These are phyloP conservation scores for Cercocebus atys DNA, from an alignment of 2,113 vertebrate genomes.

Conservation along the genomic window DNA sequence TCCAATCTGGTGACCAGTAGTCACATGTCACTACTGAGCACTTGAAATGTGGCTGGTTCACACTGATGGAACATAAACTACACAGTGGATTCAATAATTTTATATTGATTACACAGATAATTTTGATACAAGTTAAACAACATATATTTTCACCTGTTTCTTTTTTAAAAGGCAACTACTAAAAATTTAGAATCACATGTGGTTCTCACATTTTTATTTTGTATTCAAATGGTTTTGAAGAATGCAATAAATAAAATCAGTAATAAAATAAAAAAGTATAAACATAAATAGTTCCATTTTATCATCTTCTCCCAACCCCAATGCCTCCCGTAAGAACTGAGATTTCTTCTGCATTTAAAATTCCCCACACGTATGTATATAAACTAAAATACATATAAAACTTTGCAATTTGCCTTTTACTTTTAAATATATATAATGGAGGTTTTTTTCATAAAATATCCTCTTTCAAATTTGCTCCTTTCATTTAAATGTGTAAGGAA, in stretches of 20 bases:
- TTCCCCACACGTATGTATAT: neutral
- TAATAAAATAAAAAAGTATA: neutral
- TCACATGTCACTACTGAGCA: fast-evolving
- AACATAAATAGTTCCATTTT: neutral
- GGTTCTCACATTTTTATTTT: neutral
- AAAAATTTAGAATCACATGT: neutral
- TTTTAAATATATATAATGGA: neutral
- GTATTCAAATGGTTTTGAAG: neutral
- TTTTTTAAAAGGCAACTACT: neutral
- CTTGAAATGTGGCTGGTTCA: neutral
- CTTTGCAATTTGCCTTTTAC: neutral
- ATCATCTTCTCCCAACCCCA: neutral
- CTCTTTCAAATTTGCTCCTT: neutral
- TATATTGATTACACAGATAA: neutral
- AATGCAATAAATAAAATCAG: neutral
- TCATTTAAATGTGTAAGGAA: neutral
- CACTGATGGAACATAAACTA: neutral
- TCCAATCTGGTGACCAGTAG: neutral
- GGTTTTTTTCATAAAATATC: neutral
- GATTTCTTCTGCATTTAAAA: neutral
- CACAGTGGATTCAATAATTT: neutral
- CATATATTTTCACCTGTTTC: neutral
- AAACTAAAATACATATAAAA: neutral
- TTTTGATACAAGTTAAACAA: neutral
- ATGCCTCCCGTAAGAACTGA: neutral